Base-by-base conservation (phyloP, 2,888 invertebrate species). In the Dasysyrphus albostriatus region DNA sequence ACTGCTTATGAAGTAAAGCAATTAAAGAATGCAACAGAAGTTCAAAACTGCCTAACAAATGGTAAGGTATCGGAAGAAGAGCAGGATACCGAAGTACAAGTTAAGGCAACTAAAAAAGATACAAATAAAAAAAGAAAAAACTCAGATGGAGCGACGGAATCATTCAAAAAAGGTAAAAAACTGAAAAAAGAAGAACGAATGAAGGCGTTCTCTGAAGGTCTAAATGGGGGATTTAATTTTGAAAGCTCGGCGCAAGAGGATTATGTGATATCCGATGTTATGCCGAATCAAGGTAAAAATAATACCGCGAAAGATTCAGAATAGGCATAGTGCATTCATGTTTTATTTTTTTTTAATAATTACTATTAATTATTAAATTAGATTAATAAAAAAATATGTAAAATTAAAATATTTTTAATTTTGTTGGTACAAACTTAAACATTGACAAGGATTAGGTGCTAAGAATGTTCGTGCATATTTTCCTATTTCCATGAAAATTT, bases 181-280 rank as follows among this genome's bases (percentile, higher is more conserved):
- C 77, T 89, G 39, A 90, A 89, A 76, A 91, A 91, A 76, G 88
- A 89, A 63, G 88, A 90, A 59, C 89, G 91, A n/a, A 79, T 91
- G 84, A 89, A 89, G 61, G 87, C 88, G 5, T 88, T 89, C 7
- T 91, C 91, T 0, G 89, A 88, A 24, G 91, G 91, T 49, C 67
- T 91, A 6, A 90, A 90, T 80, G 90, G 89, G 5, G 89, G 89
- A 9, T 87, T 90, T 49, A 88, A 80, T 7, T 91, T 90, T 88
- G 76, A 83, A 2, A 39, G 16, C 5, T 10, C 49, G n/a, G 4
- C 65, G 19, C 16, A 16, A 16, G 73, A 54, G 14, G 87, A 83
- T 69, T 59, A 83, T 12, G 70, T 72, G 14, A 75, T 88, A 37
- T 49, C 83, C 7, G 88, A 88, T 47, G 63, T 73, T 5, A 61